Base-by-base conservation (phyloP, 1,140 invertebrate species). In the Chelonus insularis region DNA sequence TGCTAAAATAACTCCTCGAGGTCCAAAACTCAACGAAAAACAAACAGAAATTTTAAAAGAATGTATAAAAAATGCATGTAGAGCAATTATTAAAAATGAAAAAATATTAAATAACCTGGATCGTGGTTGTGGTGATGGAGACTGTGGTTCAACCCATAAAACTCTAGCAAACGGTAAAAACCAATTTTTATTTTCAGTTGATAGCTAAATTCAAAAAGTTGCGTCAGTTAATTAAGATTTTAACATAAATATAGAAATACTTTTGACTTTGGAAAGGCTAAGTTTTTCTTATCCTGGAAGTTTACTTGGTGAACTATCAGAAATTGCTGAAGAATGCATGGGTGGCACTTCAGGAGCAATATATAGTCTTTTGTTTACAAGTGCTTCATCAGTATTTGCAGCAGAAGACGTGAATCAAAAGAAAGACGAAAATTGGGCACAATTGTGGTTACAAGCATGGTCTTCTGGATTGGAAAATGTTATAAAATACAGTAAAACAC, bases 61-160 rank as follows among this genome's bases (percentile, higher is more conserved):
- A 2, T 84, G 85, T 66, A 64, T 89, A n/a, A 41, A 66, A 48
- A 73, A 69, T 23, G 85, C 85, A 8, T 83, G 84, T 34, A 59
- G 80, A 23, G 76, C 71, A 4, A 64, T 93, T 21, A 78, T 86
- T 12, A 67, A 80, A 14, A 79, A 84, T 32, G 87, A 91, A 71
- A 68, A 76, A 1, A 62, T 82, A 5, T 77, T 94, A 1, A 94
- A 95, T 74, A 73, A 80, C 20, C 72, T 94, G 11, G 92, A 95
- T 72, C 84, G 83, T 0, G 86, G 86, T 4, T 88, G 89, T 72
- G 93, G 93, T 1, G 93, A 95, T 73, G 91, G 91, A 0, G 92
- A 95, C 70, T 92, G 90, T 75, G 92, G 93, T 2, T 85, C 85
- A 0, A 94, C 92, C 0, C 74, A 92, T 9, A 83, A 83, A 45